These are phyloP conservation scores for Gari tellinella DNA, from an alignment of 2,888 invertebrate genomes.

Conservation along the genomic window DNA sequence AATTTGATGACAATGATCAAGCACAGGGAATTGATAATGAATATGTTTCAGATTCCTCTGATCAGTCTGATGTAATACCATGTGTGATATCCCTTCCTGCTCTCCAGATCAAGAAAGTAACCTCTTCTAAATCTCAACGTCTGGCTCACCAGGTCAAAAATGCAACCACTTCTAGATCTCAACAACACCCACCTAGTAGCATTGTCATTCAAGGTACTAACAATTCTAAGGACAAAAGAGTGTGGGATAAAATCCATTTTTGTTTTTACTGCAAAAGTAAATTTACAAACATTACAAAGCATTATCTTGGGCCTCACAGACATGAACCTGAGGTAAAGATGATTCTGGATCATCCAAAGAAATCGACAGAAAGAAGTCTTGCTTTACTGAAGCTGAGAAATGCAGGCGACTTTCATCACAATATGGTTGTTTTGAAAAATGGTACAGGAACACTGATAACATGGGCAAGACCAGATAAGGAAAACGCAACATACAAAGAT, in stretches of 20 bases:
- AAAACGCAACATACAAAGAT: conserved; percentile 18
- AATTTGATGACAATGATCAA: conserved; percentile 22
- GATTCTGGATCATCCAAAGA: conserved; percentile 12
- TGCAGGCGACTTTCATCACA: conserved; percentile 20
- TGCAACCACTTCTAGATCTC: not conserved
- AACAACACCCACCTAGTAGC: conserved; percentile 5
- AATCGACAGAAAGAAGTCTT: conserved; percentile 16
- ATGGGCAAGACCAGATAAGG: conserved; percentile 18
- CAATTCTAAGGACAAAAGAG: conserved; percentile 15
- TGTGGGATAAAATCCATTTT: conserved; percentile 16
- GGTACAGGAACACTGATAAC: conserved; percentile 21
- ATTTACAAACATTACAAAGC: conserved; percentile 17
- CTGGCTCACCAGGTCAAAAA: conserved; percentile 3
- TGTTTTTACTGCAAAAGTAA: conserved; percentile 10
- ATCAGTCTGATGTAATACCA: conserved; percentile 21
- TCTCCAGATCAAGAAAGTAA: conserved; percentile 7
- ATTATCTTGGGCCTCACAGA: conserved; percentile 23
- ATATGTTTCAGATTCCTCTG: conserved; percentile 22
- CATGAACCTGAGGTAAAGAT: conserved; percentile 13
- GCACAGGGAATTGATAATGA: conserved; percentile 20
- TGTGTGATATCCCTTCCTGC: conserved; percentile 14
- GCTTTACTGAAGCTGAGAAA: conserved; percentile 17
- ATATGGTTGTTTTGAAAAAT: conserved; percentile 24
- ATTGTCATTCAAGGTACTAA: not conserved
- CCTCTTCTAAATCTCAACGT: conserved; percentile 1